A percentile compares a stretch with the other conserved stretches of the same genome.
Conservation (phyloP, 2,797 vertebrate species). For the Artibeus lituratus region DNA sequence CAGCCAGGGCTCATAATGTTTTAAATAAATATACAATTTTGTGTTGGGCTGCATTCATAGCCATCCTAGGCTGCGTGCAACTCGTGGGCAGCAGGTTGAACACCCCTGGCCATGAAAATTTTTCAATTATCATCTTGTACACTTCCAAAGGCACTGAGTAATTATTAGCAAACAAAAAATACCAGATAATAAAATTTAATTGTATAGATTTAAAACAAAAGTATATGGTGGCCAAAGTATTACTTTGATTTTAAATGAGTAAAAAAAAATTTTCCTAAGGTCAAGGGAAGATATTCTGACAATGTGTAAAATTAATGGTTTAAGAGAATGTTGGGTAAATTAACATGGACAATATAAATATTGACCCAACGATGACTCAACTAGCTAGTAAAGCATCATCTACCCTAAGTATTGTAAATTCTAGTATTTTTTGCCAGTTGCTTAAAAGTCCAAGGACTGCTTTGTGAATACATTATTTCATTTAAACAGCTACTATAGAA, state of each 20-base stretch:
- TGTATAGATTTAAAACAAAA: background rate
- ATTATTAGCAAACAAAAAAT: slow-evolving; percentile 15
- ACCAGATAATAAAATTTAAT: slow-evolving; percentile 34
- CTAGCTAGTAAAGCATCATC: background rate
- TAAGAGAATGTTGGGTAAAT: background rate
- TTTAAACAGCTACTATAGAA: background rate
- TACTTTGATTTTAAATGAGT: slow-evolving; percentile 3
- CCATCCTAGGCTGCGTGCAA: too few species aligned
- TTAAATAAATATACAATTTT: too few species aligned
- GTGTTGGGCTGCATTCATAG: too few species aligned
- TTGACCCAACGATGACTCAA: background rate
- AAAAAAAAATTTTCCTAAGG: background rate
- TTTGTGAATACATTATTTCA: background rate
- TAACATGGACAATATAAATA: background rate
- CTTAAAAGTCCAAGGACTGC: background rate
- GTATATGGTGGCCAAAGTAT: background rate
- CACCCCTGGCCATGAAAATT: too few species aligned
- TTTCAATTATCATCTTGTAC: slow-evolving; percentile 20
- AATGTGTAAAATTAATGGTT: background rate
- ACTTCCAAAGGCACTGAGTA: background rate
- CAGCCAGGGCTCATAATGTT: too few species aligned
- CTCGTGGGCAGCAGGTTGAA: too few species aligned
- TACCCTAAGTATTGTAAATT: background rate
- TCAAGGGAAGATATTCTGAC: background rate
- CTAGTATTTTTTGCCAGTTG: background rate